These are phyloP conservation scores for Hydrophis major DNA, from an alignment of 2,797 vertebrate genomes.

Conservation along the genomic window DNA sequence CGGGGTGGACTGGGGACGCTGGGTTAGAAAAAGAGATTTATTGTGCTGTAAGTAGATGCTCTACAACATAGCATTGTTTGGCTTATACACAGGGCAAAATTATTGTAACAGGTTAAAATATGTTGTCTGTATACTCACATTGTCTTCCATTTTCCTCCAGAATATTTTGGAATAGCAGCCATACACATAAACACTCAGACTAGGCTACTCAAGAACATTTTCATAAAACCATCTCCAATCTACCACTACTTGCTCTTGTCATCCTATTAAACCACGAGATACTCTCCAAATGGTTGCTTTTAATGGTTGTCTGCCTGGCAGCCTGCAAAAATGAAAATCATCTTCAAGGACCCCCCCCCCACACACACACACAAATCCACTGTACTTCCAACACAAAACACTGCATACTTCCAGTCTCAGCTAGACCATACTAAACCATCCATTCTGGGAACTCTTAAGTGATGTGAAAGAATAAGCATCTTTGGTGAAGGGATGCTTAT, in stretches of 20 bases:
- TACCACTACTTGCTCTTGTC: background rate
- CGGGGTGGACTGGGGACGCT: background rate
- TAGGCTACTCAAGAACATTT: background rate
- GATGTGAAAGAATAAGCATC: background rate
- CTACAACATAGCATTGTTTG: background rate
- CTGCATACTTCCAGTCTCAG: background rate
- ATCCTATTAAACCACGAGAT: slow-evolving; percentile 11
- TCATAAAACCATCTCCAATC: background rate
- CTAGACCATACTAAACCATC: background rate
- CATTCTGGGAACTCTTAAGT: background rate
- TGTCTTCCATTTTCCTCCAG: background rate
- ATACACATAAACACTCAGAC: background rate
- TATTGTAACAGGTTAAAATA: background rate
- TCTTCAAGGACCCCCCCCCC: too few relatives aligned
- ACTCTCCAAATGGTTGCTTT: background rate
- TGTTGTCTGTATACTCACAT: background rate
- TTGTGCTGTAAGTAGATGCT: background rate
- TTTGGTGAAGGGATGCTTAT: background rate
- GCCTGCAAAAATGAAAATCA: background rate
- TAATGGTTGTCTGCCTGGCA: too few relatives aligned
- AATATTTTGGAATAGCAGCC: background rate
- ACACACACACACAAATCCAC: background rate
- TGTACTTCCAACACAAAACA: background rate
- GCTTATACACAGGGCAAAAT: background rate
- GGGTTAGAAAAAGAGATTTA: background rate